Conservation (phyloP, 2,113 vertebrate species). For the Nematolebias whitei region DNA sequence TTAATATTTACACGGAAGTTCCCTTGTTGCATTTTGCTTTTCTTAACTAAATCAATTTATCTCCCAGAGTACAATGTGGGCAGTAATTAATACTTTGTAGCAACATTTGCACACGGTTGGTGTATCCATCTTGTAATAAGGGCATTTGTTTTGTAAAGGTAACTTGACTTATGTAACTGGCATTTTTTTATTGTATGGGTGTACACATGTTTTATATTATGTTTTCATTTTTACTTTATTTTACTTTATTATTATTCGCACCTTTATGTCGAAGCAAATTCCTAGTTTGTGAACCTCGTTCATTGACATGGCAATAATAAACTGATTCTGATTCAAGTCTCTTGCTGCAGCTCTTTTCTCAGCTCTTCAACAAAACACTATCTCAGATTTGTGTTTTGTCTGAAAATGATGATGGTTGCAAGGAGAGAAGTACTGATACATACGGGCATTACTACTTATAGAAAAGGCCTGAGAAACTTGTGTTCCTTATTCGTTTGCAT, state of each 20-base stretch:
- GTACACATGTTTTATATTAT: too few relatives aligned
- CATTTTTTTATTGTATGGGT: too few relatives aligned
- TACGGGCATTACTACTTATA: constrained; percentile 14
- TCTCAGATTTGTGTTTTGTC: too few relatives aligned
- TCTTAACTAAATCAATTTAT: constrained; percentile 52
- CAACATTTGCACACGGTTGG: constrained; percentile 63
- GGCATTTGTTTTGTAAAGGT: constrained; percentile 50
- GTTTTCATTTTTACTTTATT: too few relatives aligned
- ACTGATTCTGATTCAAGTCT: too few relatives aligned
- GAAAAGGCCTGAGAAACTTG: constrained; percentile 13
- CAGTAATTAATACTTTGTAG: constrained; percentile 64
- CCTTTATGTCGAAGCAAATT: too few relatives aligned
- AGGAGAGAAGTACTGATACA: constrained; percentile 37
- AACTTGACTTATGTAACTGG: constrained; percentile 13
- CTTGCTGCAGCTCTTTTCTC: neutral
- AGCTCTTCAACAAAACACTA: too few relatives aligned
- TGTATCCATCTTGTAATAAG: constrained; percentile 48
- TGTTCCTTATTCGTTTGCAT: constrained; percentile 6
- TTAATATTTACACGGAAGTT: constrained; percentile 39
- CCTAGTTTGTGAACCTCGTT: too few relatives aligned
- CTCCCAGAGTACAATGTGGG: constrained; percentile 49
- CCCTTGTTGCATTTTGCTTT: constrained; percentile 44
- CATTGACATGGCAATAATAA: too few relatives aligned
- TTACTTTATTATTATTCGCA: too few relatives aligned
- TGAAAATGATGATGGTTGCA: constrained; percentile 40